A percentile compares a stretch with the other conserved stretches of the same genome.
These are phyloP conservation scores for Limnodromus scolopaceus DNA, from an alignment of 2,797 vertebrate species.

Conservation along the genomic window DNA sequence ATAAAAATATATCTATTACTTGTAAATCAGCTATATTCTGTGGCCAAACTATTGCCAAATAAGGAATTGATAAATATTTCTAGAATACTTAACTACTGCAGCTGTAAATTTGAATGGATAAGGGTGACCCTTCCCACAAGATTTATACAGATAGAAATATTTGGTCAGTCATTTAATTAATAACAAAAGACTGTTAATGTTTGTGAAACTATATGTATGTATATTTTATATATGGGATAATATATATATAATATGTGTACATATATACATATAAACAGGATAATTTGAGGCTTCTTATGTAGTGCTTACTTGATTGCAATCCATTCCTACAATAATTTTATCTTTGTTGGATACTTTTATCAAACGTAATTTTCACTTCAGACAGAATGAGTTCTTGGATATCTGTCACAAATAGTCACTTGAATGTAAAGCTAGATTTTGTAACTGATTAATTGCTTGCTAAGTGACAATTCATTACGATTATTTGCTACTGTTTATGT, in stretches of 20 bases:
- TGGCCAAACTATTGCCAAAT: neutral
- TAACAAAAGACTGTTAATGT: neutral
- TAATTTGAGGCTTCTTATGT: neutral
- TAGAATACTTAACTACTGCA: neutral
- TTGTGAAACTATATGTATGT: neutral
- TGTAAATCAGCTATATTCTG: neutral
- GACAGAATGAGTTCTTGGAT: neutral
- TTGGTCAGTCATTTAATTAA: neutral
- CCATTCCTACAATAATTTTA: neutral
- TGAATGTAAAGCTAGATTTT: neutral
- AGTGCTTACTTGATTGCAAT: neutral
- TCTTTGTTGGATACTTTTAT: neutral
- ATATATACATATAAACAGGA: neutral
- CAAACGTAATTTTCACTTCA: neutral
- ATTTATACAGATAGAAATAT: neutral
- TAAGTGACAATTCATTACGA: neutral
- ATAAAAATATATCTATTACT: neutral
- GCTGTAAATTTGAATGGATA: neutral
- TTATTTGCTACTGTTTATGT: neutral
- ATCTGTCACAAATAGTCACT: neutral
- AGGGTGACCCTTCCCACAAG: neutral
- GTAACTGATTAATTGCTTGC: neutral
- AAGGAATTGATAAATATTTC: neutral
- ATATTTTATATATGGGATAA: neutral
- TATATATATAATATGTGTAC: neutral